Base-by-base conservation (phyloP, 1,140 invertebrate species). In the Elymnias hypermnestra region DNA sequence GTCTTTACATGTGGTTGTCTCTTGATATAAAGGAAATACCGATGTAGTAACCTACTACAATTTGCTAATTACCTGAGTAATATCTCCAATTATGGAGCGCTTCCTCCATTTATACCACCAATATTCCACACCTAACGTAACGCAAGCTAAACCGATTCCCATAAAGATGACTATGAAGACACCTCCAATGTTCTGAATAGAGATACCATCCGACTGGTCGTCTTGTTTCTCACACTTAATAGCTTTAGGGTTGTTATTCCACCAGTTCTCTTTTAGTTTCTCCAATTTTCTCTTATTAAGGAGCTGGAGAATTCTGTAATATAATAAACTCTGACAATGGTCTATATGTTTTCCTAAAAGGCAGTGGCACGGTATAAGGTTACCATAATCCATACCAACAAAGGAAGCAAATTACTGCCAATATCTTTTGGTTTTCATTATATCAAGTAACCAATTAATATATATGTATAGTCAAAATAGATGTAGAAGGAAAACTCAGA, bases 151-250 rank as follows among this genome's bases (percentile, higher is more conserved):
- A 0, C 93, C 93, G 26, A 98, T 97, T 0, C 97, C 97, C 36
- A 97, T 94, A 59, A 98, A 96, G 53, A 98, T 97, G 0, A 98
- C 95, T 29, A 99, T 97, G 68, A 99, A 99, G 0, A 99, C 97
- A 0, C 97, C 97, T 25, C 97, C 96, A 51, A 99, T 99, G 73
- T 99, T 99, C 57, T 97, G 91, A 53, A 99, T 98, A 45, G 95
- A 97, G 63, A 99, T 99, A 22, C 97, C 97, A 62, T 98, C 97
- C 8, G 93, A 95, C 76, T 98, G 95, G 72, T 97, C 94, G 43
- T 97, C 95, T 28, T 93, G 89, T 62, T 95, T 93, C 25, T 96
- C 94, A 75, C 98, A 99, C 14, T 91, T 88, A 60, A 91, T 90
- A 23, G 90, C 91, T 0, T 91, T 87, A 0, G 92, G 90, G 70